Evolutionary conservation across 2,888 invertebrate species (phyloP).

Genomic region (Agrochola lychnidis): DNA sequence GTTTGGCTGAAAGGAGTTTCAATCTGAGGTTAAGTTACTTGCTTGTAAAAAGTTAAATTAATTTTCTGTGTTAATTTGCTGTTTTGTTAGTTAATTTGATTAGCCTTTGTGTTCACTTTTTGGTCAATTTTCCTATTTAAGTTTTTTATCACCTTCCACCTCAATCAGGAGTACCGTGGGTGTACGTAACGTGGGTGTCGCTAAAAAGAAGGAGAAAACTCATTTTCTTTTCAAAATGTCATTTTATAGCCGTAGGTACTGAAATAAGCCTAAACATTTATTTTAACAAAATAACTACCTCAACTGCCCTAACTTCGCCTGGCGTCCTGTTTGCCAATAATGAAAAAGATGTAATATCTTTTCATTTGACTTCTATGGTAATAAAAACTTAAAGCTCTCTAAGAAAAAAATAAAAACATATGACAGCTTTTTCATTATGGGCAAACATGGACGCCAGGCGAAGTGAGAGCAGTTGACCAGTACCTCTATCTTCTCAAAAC

Average conservation of each 20-base stretch:
- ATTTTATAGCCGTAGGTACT: background rate
- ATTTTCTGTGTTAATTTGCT: background rate
- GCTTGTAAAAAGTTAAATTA: background rate
- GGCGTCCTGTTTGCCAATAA: no score
- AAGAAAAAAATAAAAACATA: no score
- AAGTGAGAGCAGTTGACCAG: no score
- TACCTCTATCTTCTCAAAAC: background rate
- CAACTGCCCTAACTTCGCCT: no score
- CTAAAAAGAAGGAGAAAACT: background rate
- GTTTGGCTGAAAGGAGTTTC: slow-evolving; percentile 27
- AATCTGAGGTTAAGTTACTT: background rate
- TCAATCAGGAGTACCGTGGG: background rate
- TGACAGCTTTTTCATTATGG: no score
- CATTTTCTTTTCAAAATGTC: background rate
- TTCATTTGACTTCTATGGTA: no score
- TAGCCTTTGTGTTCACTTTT: background rate
- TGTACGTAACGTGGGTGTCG: background rate
- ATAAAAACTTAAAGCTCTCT: no score
- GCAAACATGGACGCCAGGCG: no score
- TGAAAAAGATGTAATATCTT: no score
- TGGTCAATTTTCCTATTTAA: background rate
- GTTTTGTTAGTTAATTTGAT: background rate
- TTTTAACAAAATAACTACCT: background rate
- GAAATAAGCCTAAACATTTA: background rate
- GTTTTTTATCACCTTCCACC: background rate